Percentiles rank a stretch among this genome's conserved stretches.
These are phyloP conservation scores for Leptinotarsa juncta DNA, from an alignment of 2,888 invertebrate genomes.

Conservation along the genomic window DNA sequence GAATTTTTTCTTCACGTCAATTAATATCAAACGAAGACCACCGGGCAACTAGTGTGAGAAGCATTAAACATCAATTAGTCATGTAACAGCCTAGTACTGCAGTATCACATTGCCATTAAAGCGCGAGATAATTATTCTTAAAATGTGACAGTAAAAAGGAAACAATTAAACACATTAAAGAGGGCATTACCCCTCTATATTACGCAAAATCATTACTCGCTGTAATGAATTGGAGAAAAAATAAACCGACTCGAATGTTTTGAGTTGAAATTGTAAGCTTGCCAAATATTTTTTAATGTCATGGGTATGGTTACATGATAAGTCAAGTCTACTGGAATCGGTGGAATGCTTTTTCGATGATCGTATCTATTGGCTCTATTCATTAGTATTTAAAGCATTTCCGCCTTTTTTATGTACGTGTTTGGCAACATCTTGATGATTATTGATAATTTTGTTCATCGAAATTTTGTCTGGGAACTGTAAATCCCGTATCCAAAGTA, in stretches of 20 bases:
- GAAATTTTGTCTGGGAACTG: background rate
- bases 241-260: constrained; percentile 12
- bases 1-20: constrained; percentile 9
- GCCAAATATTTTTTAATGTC: constrained; percentile 11
- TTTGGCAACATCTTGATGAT: background rate
- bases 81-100: constrained; percentile 9
- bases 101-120: constrained; percentile 11
- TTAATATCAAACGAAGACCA: constrained; percentile 11
- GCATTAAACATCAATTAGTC: constrained; percentile 25
- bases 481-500: background rate
- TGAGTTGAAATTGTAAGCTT: constrained; percentile 5
- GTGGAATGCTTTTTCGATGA: background rate
- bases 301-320: constrained; percentile 9
- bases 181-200: constrained; percentile 51
- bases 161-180: constrained; percentile 51
- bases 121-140: constrained; percentile 37
- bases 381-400: background rate
- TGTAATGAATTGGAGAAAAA: constrained; percentile 36
- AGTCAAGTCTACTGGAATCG: background rate
- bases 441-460: background rate
- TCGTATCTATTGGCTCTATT: background rate
- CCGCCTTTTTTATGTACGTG: background rate
- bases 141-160: constrained; percentile 48
- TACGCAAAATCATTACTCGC: constrained; percentile 49
- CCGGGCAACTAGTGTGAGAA: constrained; percentile 9